Evolutionary conservation across 2,888 invertebrate species (phyloP), one percentile per base, ranked within the genome.

Genomic region (Cataglyphis livida): DNA sequence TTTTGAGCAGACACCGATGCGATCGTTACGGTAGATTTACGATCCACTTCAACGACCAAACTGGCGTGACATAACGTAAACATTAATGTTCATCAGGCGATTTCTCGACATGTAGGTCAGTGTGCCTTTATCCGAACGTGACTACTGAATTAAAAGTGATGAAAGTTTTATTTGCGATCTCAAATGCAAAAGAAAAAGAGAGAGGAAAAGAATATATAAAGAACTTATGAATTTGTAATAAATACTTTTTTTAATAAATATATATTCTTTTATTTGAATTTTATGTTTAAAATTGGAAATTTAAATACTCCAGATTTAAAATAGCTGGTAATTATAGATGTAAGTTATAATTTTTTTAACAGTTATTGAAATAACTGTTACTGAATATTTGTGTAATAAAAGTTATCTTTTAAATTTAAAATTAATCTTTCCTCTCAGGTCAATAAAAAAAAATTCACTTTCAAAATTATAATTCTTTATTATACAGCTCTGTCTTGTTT

Each of bases 21-120:
- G 84, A 88, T 88, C 87, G 90, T 92, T 92, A 90, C 66, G 70
- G 21, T 73, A 78, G 82, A 92, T 92, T 92, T 92, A 92, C 89
- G 90, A 84, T 66, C 87, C 82, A 87, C 89, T 90, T 86, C 84
- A 82, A 84, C 84, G 73, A 83, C 89, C 88, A 82, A 91, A 88
- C 83, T 83, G 84, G 89, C 83, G 83, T 74, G 84, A 87, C 89
- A 90, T 90, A 90, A 91, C 89, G 88, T 88, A 90, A 90, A 88
- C 91, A 90, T 90, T 91, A 90, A 90, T 88, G 91, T 86, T 88
- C 84, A 81, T 81, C 78, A 75, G 51, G 74, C 84, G 78, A 66
- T 74, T 68, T 82, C 71, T 68, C 82, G 84, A 74, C 85, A 84
- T 84, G 86, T 85, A 84, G 88, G 86, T 87, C 87, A 87, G 74